These are phyloP conservation scores for Anableps anableps DNA, from an alignment of 2,797 vertebrate species.

Conservation along the genomic window DNA sequence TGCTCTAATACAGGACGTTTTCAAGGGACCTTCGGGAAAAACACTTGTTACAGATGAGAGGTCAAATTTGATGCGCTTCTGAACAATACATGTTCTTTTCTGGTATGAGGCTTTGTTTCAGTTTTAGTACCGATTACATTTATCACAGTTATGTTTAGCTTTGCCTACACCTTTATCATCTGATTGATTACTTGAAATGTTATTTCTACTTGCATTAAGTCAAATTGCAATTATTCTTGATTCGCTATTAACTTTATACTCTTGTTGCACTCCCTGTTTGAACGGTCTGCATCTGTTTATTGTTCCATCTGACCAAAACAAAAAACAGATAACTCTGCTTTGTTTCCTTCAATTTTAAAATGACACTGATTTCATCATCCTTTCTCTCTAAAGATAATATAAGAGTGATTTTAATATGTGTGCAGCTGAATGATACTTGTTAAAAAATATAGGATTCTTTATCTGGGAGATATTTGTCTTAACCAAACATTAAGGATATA, in stretches of 20 bases:
- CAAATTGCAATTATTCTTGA: not conserved
- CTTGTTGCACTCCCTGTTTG: not conserved
- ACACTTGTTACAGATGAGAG: too few relatives aligned
- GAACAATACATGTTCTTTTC: not conserved
- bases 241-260: not conserved
- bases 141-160: not conserved
- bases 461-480: slow-evolving; percentile 27
- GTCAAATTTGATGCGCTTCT: too few relatives aligned
- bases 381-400: not conserved
- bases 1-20: too few relatives aligned
- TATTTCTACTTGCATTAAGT: not conserved
- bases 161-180: not conserved
- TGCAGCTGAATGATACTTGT: not conserved
- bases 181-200: not conserved
- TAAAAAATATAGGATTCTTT: not conserved
- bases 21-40: too few relatives aligned
- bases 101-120: not conserved
- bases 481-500: slow-evolving; percentile 7
- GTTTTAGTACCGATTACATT: not conserved
- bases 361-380: not conserved
- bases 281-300: not conserved
- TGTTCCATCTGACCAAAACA: not conserved
- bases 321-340: not conserved
- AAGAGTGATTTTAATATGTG: not conserved
- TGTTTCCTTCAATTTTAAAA: not conserved